phyloP scores from a whole-genome alignment of 1,140 invertebrate genomes.

The Drosophila sturtevanti region DNA sequence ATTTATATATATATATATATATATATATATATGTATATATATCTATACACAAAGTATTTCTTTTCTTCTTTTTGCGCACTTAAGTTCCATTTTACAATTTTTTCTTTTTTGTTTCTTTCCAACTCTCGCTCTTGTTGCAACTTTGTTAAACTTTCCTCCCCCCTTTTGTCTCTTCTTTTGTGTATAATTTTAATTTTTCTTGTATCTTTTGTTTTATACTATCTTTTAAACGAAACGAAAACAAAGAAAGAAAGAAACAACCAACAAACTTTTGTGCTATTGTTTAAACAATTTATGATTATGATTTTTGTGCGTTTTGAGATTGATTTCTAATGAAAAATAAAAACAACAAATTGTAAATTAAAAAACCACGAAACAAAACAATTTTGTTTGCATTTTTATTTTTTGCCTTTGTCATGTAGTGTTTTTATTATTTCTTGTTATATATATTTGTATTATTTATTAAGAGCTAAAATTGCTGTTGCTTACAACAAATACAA shows the following conservation, averaged over 20 bases:
- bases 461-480: background rate
- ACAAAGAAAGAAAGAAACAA: constrained; percentile 11
- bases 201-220: constrained; percentile 39
- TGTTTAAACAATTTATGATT: constrained; percentile 53
- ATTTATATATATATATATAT: constrained; percentile 39
- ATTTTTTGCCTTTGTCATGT: constrained; percentile 45
- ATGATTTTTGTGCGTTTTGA: constrained; percentile 75
- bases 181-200: constrained; percentile 45
- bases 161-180: constrained; percentile 20
- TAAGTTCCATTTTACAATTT: constrained; percentile 3
- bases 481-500: background rate
- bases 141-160: background rate
- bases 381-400: constrained; percentile 54
- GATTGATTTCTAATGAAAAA: constrained; percentile 70
- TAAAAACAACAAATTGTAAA: constrained; percentile 64
- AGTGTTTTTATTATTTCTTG: constrained; percentile 23
- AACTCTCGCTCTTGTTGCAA: constrained; percentile 32
- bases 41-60: constrained; percentile 37
- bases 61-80: constrained; percentile 41
- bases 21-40: constrained; percentile 1
- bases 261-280: constrained; percentile 64
- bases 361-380: constrained; percentile 40
- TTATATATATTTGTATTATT: background rate
- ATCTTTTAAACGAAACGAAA: constrained; percentile 25
- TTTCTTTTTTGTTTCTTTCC: constrained; percentile 26